phyloP scores from a whole-genome alignment of 2,797 vertebrate species.

The Typhlichthys subterraneus region DNA sequence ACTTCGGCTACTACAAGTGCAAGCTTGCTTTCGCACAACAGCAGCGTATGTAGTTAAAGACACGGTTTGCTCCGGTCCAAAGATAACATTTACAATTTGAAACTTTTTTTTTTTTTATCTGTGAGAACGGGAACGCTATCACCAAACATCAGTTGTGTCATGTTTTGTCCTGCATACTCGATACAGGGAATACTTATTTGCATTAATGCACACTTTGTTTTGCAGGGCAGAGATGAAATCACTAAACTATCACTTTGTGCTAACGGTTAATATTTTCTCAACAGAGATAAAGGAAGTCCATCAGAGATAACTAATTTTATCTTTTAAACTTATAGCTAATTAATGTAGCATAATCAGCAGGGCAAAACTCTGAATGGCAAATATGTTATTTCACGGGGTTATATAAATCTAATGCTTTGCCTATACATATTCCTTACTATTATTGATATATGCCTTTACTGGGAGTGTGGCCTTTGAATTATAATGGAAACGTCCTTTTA shows the following conservation, averaged over 20 bases:
- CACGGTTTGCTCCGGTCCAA: neutral
- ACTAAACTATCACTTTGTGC: neutral
- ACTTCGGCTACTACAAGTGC: slow-evolving; percentile 97
- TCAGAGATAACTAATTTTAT: no score
- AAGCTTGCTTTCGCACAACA: slow-evolving; percentile 94
- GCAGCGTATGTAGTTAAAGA: slow-evolving; percentile 84
- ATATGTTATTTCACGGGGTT: no score
- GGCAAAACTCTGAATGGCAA: no score
- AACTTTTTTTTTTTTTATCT: slow-evolving; percentile 20
- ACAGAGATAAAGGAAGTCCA: neutral
- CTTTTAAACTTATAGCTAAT: neutral
- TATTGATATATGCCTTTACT: no score
- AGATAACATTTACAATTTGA: slow-evolving; percentile 9
- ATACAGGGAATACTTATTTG: neutral
- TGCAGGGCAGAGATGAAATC: neutral
- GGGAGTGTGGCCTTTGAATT: no score
- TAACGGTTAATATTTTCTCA: neutral
- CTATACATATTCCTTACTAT: no score
- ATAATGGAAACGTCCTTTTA: no score
- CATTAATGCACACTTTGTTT: slow-evolving; percentile 3
- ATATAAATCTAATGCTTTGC: no score
- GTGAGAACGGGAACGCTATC: neutral
- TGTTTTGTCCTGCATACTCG: neutral
- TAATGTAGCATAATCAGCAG: neutral
- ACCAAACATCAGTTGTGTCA: neutral